Base-by-base conservation (phyloP, 2,888 invertebrate species). In the Keiferia lycopersicella region DNA sequence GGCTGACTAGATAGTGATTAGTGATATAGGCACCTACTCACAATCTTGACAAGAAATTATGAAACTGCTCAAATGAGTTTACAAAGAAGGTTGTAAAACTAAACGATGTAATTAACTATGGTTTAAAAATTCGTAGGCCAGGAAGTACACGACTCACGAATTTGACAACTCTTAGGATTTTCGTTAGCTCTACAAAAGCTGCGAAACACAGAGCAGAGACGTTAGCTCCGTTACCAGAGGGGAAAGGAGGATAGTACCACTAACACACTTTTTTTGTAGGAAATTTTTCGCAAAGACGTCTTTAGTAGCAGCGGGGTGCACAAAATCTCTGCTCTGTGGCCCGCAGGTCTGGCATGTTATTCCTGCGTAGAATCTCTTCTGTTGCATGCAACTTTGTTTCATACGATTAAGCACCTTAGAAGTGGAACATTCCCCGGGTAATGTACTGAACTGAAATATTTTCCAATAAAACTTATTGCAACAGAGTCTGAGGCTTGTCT, bases 381-480 rank as follows among this genome's bases (percentile, higher is more conserved):
- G n/a, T 45, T 45, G 45, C n/a, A 45, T 45, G 45, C 45, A 45
- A 45, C 45, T n/a, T n/a, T 45, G 45, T 45, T 16, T 45, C 45
- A 45, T 34, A 34, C 34, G 34, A 34, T 34, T 4, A 34, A 34
- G 34, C 34, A 34, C 34, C 34, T 34, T 34, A 34, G 34, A 34
- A 34, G 34, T 34, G 10, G 10, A 34, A 34, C 34, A 45, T 45
- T n/a, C 45, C 4, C 45, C 45, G 16, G 45, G n/a, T 6, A 45
- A 45, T 45, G 45, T 45, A 45, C 18, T 22, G 51, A 51, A 51
- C 51, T 45, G 45, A 45, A 51, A 51, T 22, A 51, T 51, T 51
- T 51, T 51, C 51, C 51, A 11, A 12, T 20, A 20, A 11, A 51
- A 51, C 51, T 51, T 51, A 20, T 51, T 51, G 51, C 51, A 51